Evolutionary conservation across 2,888 invertebrate species (phyloP).

Genomic region (Oegoconia quadripuncta): DNA sequence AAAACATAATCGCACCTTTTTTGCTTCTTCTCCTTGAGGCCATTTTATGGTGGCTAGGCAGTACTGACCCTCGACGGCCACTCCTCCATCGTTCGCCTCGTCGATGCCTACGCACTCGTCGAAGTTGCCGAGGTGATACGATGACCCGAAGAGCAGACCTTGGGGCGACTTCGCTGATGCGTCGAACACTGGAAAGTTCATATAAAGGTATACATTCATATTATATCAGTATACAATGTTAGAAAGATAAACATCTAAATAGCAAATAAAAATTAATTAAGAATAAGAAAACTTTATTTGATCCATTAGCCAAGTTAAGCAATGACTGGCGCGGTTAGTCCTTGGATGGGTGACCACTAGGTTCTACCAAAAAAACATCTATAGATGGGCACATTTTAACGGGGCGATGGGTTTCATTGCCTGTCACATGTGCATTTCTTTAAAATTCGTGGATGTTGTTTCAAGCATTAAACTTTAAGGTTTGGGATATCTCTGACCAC

Average conservation of each 20-base stretch:
- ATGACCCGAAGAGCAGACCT: slow-evolving; percentile 83
- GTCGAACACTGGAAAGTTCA: slow-evolving; percentile 81
- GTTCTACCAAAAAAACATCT: too few relatives aligned
- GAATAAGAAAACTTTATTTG: too few relatives aligned
- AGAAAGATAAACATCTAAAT: background rate
- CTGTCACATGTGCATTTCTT: too few relatives aligned
- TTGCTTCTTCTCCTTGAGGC: slow-evolving; percentile 47
- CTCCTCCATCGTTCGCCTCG: slow-evolving; percentile 46
- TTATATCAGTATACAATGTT: background rate
- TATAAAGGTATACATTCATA: background rate
- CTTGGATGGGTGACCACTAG: too few relatives aligned
- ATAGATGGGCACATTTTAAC: too few relatives aligned
- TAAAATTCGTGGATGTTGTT: too few relatives aligned
- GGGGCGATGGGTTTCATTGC: too few relatives aligned
- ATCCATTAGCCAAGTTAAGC: too few relatives aligned
- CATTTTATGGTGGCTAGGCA: slow-evolving; percentile 80
- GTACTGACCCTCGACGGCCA: slow-evolving; percentile 80
- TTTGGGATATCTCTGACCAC: too few relatives aligned
- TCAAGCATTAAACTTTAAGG: too few relatives aligned
- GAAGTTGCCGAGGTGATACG: slow-evolving; percentile 86
- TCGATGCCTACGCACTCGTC: slow-evolving; percentile 82
- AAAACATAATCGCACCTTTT: slow-evolving; percentile 53
- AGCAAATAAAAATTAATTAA: too few relatives aligned
- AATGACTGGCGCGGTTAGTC: too few relatives aligned
- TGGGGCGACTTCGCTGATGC: slow-evolving; percentile 84